Evolutionary conservation across 2,113 vertebrate genomes (phyloP).

Genomic region (Trematocara nigrifrons): DNA sequence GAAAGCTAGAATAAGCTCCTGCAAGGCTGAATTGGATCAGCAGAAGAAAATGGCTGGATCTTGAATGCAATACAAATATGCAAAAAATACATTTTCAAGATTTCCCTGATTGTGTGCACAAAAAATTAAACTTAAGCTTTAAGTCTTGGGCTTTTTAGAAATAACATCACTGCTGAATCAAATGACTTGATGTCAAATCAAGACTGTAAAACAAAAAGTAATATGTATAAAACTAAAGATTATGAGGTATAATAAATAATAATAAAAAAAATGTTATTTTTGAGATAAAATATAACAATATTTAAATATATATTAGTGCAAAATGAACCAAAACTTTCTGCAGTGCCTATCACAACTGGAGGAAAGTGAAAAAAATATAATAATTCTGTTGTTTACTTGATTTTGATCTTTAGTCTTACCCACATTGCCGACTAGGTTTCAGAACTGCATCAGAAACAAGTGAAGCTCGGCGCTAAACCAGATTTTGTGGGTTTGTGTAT

Average conservation of each 20-base stretch:
- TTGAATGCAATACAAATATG: background rate
- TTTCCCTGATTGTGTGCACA: background rate
- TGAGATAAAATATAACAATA: background rate
- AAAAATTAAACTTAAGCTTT: background rate
- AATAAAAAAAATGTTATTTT: background rate
- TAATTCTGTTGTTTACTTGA: background rate
- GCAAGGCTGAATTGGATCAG: background rate
- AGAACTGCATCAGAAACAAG: background rate
- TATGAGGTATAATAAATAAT: background rate
- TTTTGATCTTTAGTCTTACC: background rate
- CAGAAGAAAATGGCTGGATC: background rate
- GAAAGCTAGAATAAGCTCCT: background rate
- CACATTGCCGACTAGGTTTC: background rate
- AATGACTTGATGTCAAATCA: background rate
- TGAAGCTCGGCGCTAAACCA: rapidly evolving
- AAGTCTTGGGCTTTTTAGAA: background rate
- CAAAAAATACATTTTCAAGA: background rate
- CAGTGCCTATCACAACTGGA: background rate
- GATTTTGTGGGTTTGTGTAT: background rate
- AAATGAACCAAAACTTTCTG: background rate
- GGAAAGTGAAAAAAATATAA: background rate
- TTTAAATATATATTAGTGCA: rapidly evolving
- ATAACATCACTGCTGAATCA: background rate
- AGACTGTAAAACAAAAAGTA: background rate
- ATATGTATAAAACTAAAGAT: background rate